Evolutionary conservation across 1,140 invertebrate genomes (phyloP), one percentile per base, ranked within the genome.

Genomic region (Armadillidium nasatum): DNA sequence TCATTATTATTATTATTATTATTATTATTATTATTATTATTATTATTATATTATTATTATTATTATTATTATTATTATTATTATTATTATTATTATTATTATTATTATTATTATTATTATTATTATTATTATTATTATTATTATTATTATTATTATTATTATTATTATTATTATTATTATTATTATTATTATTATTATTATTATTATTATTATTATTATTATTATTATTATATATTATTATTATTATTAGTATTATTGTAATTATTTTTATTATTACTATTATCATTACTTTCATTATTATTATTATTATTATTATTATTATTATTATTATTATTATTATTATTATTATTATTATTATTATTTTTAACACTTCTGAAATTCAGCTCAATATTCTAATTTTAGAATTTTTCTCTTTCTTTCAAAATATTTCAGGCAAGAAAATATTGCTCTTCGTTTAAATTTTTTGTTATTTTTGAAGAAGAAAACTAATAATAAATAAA

Each of bases 11-110:
- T 60, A 60, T 60, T 60, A 60, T 60, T 60, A 60, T 60, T 60
- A 60, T 60, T 60, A 21, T 60, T 60, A 60, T 60, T 60, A 60
- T 60, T 60, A 60, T 60, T 21, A 60, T 60, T 21, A 60, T 60
- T 60, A 60, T 60, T 60, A 60, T 60, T 21, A 60, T 60, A n/a
- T n/a, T n/a, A n/a, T 54, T 3, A 60, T 21, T 60, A 60, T 60
- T 21, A 60, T 21, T 21, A 60, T 60, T 60, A n/a, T 60, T 60
- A n/a, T 60, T 21, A 60, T 21, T 60, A 60, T 60, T 60, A 60
- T 60, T 60, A 60, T 60, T 60, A 60, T 60, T 60, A 60, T 60
- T 60, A 60, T 60, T 60, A 21, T 60, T 60, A 60, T 60, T 60
- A 60, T 60, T 60, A 60, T 60, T 21, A 60, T 60, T 21, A 60